Base-by-base conservation (phyloP, 2,888 invertebrate species). In the Teinopalpus imperialis region DNA sequence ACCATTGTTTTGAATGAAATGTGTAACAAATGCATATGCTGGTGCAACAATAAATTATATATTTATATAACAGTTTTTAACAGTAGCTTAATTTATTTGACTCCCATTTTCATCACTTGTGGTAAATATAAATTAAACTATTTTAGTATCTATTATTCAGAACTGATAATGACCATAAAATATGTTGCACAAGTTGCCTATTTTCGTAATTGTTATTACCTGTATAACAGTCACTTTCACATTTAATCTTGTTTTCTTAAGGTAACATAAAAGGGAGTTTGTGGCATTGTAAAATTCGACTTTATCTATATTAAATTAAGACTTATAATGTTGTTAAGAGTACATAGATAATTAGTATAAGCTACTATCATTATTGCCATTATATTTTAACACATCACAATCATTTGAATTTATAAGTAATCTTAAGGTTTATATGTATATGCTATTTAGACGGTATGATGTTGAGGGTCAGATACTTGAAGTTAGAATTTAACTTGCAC, bases 341-440 rank as follows among this genome's bases (percentile, higher is more conserved):
- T 67, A 70, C 61, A 63, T 49, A 51, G 53, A 56, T 56, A 40
- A 53, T 54, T 56, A 60, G 59, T 37, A 31, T 63, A 63, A 61
- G 63, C 51, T 54, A 51, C 43, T 63, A 58, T 64, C 50, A 58
- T 58, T 69, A 69, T 72, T 75, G 76, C 76, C 76, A 76, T 76
- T 69, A 65, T 72, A 69, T 59, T 57, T 65, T 70, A 71, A 74
- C 73, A 73, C 76, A 74, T 61, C 62, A 65, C 63, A 63, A 57
- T 69, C 59, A 64, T 62, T 61, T 59, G 56, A 59, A 56, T 57
- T 60, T 59, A 34, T 64, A 49, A 43, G 49, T 43, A 30, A 30
- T 47, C 18, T 35, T 40, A 47, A 36, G 47, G 44, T 52, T 47
- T 39, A 37, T 43, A 37, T 44, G 29, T 21, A 49, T 51, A 36